Evolutionary conservation across 2,113 vertebrate species (phyloP).

Genomic region (Silurus glanis): DNA sequence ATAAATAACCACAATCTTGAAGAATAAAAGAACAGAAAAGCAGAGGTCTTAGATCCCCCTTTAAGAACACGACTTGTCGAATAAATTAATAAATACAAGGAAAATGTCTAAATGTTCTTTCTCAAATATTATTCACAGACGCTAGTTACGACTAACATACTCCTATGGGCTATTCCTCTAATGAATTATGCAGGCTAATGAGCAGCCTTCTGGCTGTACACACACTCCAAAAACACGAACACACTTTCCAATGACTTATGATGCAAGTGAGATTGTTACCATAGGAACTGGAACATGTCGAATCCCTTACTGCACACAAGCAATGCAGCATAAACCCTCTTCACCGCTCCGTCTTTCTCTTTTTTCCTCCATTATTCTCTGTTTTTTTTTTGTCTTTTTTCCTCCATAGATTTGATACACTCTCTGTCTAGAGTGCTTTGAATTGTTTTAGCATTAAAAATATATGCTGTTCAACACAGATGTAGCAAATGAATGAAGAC

Average conservation of each 20-base stretch:
- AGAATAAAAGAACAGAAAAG: not conserved
- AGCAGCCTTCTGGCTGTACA: constrained; percentile 42
- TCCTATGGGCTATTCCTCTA: constrained; percentile 45
- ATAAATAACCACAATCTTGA: not conserved
- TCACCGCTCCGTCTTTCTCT: not conserved
- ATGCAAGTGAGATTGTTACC: constrained; percentile 38
- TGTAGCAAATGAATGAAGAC: not conserved
- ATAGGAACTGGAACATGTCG: constrained; percentile 35
- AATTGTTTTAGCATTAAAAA: not conserved
- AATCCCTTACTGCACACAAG: not conserved
- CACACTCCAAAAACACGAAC: constrained; percentile 19
- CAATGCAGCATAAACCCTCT: not conserved
- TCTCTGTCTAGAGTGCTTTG: not conserved
- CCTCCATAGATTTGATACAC: not conserved
- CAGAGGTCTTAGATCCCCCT: not conserved
- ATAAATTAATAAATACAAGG: not conserved
- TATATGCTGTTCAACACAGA: not conserved
- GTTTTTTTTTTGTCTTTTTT: not conserved
- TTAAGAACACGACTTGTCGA: not conserved
- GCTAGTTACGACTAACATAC: constrained; percentile 23
- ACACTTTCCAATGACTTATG: constrained; percentile 35
- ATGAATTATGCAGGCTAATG: constrained; percentile 46
- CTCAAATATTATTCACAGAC: constrained; percentile 24
- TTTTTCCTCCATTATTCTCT: not conserved
- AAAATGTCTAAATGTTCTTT: constrained; percentile 9